Evolutionary conservation across 2,888 invertebrate species (phyloP), one percentile per base, ranked within the genome.

Genomic region (Crocallis elinguaria): DNA sequence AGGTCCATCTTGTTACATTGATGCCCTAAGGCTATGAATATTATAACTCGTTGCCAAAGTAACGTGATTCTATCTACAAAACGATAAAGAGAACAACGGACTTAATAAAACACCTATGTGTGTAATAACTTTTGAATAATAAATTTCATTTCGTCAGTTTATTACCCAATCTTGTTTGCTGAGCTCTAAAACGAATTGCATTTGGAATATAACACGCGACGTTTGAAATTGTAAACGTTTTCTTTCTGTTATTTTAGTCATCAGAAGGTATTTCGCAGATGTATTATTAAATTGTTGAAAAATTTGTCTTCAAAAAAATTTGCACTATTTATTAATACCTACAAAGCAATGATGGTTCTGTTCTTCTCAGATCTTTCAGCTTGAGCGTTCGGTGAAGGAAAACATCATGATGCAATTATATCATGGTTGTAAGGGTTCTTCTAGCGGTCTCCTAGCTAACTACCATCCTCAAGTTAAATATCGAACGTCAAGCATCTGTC

Each of bases 101-200:
- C 32, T 35, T 45, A 39, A 50, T 43, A 50, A 50, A 50, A 50
- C 51, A 45, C 38, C 17, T 19, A 32, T 13, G 48, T 41, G 32
- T 29, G 23, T 42, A 35, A 42, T 35, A 36, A 45, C 51, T 44
- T 30, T 37, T 21, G 44, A 51, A 46, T 52, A 46, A 46, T 43
- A 44, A 38, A 44, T 51, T 52, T 36, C 16, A 46, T 45, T 52
- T 46, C 39, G 35, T 23, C 9, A 14, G 44, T 51, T 51, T 51
- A 45, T 51, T 37, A 29, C 19, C 37, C 42, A 42, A 30, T 43
- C 43, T 44, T 44, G 33, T 50, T 50, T 27, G 21, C 12, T 51
- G 38, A 19, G 12, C 30, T 32, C n/a, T 33, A 44, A 51, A 51
- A 39, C 17, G 12, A 49, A 43, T 25, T 30, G 11, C 9, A 27